Evolutionary conservation across 2,888 invertebrate species (phyloP).

Genomic region (Pyrocoelia pectoralis): DNA sequence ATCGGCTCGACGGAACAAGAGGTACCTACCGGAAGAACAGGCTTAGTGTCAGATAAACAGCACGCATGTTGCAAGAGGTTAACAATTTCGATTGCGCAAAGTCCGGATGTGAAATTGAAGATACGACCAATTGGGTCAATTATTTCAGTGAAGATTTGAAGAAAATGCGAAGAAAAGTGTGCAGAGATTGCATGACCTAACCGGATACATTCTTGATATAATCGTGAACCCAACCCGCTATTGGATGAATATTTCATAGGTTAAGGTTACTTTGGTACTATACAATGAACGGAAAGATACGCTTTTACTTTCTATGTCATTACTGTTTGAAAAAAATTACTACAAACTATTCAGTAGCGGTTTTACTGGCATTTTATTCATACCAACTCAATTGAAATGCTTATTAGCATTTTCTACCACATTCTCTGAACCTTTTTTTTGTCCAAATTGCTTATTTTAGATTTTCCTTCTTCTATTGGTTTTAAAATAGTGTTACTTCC

Average conservation of each 20-base stretch:
- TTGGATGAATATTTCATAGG: slow-evolving; percentile 41
- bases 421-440: no score
- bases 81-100: not conserved
- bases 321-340: not conserved
- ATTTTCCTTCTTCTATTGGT: no score
- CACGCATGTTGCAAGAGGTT: no score
- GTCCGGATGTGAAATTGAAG: not conserved
- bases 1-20: no score
- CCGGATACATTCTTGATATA: slow-evolving; percentile 45
- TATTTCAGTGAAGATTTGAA: not conserved
- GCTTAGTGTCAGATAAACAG: not conserved
- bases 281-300: slow-evolving; percentile 42
- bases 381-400: no score
- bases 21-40: not conserved
- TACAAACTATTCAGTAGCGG: not conserved
- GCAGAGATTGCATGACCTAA: slow-evolving; percentile 40
- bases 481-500: no score
- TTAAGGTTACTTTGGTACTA: slow-evolving; percentile 42
- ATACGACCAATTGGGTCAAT: not conserved
- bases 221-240: slow-evolving; percentile 42
- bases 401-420: no score
- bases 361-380: not conserved
- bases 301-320: slow-evolving; percentile 32
- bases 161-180: slow-evolving; percentile 22
- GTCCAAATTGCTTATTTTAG: no score